phyloP scores from a whole-genome alignment of 2,888 invertebrate genomes.

The Candidula unifasciata region DNA sequence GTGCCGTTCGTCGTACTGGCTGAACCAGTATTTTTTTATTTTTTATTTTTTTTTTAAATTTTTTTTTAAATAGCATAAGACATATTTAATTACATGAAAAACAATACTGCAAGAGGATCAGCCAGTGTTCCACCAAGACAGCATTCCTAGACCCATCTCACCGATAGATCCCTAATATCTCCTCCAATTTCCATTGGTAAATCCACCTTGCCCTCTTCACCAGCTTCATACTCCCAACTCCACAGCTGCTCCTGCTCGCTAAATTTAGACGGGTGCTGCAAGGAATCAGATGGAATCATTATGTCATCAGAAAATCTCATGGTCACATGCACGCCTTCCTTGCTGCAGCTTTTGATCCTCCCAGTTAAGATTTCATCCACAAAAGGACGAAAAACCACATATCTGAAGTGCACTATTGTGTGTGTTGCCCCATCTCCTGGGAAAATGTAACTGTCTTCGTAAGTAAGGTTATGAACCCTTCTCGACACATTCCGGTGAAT shows the following conservation, averaged over 20 bases:
- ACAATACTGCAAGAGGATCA: no score
- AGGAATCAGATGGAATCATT: conserved; percentile 90
- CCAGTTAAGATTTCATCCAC: conserved; percentile 95
- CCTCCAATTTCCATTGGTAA: conserved; percentile 90
- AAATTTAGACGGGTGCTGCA: conserved; percentile 95
- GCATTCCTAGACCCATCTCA: conserved; percentile 85
- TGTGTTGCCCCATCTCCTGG: conserved; percentile 97
- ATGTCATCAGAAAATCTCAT: conserved; percentile 94
- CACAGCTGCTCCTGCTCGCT: conserved; percentile 88
- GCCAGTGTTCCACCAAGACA: conserved; percentile 48
- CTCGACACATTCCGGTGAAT: no score
- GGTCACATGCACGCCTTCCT: conserved; percentile 91
- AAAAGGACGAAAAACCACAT: conserved; percentile 95
- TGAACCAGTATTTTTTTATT: no score
- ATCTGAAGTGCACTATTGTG: conserved; percentile 92
- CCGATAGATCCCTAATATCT: conserved; percentile 81
- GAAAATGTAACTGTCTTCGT: conserved; percentile 94
- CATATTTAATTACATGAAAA: no score
- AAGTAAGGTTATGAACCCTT: no score
- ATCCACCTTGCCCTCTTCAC: conserved; percentile 88
- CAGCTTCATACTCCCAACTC: conserved; percentile 95
- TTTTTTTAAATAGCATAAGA: no score
- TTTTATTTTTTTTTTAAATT: no score
- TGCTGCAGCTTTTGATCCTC: conserved; percentile 92
- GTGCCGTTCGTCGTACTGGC: no score